A percentile compares a stretch with the other conserved stretches of the same genome.
These are phyloP conservation scores for Troides oblongomaculatus DNA, from an alignment of 2,888 invertebrate genomes.

Conservation along the genomic window DNA sequence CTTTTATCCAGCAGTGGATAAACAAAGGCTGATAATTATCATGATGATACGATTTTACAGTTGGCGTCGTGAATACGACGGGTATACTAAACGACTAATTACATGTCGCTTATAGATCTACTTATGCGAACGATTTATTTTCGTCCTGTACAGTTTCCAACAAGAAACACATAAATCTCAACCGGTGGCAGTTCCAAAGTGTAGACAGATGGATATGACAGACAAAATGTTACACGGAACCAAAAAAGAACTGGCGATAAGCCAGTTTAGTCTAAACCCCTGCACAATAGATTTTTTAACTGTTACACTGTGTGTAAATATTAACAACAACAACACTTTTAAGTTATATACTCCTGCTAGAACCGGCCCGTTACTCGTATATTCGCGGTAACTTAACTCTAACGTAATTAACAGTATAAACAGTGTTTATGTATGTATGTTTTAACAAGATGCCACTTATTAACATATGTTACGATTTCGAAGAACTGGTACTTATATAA, in stretches of 20 bases:
- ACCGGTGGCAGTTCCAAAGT: constrained; percentile 14
- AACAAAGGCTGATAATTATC: too few relatives aligned
- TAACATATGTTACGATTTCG: constrained; percentile 11
- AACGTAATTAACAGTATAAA: constrained; percentile 14
- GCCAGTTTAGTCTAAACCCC: constrained; percentile 7
- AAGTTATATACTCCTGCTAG: not conserved
- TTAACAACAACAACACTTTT: not conserved
- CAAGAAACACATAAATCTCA: constrained; percentile 17
- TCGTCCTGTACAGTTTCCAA: constrained; percentile 20
- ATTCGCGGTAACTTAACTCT: constrained; percentile 13
- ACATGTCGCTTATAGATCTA: not conserved
- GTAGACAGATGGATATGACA: constrained; percentile 20
- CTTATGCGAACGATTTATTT: constrained; percentile 6
- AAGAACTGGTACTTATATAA: constrained; percentile 9
- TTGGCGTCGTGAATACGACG: not conserved
- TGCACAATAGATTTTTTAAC: not conserved
- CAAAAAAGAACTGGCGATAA: constrained; percentile 15
- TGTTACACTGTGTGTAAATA: not conserved
- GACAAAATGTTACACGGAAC: constrained; percentile 5
- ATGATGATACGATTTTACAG: not conserved
- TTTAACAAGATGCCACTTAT: constrained; percentile 1
- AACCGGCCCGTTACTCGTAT: constrained; percentile 2
- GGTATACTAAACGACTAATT: not conserved
- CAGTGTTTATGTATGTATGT: constrained; percentile 10
- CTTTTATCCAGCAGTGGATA: too few relatives aligned